Conservation (phyloP, 2,888 invertebrate genomes). For the Magallana nippona region DNA sequence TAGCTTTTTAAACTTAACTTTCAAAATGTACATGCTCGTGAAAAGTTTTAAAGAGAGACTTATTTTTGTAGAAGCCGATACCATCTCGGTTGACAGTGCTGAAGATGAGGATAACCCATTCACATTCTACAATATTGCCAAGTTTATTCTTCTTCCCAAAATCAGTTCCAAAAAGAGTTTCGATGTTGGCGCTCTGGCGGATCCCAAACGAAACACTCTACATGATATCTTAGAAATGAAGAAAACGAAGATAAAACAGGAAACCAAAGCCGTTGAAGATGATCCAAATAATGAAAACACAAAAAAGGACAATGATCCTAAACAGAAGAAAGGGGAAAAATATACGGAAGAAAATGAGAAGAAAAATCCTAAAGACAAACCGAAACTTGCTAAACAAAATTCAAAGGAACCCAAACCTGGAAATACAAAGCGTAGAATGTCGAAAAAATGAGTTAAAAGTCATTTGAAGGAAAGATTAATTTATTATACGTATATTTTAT, state of each 20-base stretch:
- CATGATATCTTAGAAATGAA: slow-evolving; percentile 14
- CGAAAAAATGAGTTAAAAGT: not conserved
- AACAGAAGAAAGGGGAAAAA: not conserved
- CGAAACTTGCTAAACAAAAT: not conserved
- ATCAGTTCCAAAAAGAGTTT: slow-evolving; percentile 10
- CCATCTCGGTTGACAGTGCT: not conserved
- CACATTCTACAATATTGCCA: slow-evolving; percentile 18
- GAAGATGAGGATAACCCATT: slow-evolving; percentile 22
- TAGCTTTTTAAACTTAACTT: no score
- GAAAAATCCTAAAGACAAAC: not conserved
- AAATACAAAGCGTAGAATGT: slow-evolving; percentile 3
- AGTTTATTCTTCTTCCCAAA: slow-evolving; percentile 18
- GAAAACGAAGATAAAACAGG: not conserved
- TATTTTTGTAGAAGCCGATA: not conserved
- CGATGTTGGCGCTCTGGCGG: slow-evolving; percentile 11
- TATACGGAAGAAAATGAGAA: not conserved
- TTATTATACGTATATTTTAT: no score
- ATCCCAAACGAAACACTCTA: slow-evolving; percentile 11
- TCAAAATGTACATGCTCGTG: not conserved
- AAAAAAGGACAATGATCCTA: not conserved
- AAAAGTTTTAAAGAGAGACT: no score
- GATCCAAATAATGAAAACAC: not conserved
- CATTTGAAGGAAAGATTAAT: no score
- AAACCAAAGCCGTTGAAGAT: not conserved
- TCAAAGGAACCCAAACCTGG: not conserved